Base-by-base conservation (phyloP, 2,888 invertebrate species). In the Morpho deidamia region DNA sequence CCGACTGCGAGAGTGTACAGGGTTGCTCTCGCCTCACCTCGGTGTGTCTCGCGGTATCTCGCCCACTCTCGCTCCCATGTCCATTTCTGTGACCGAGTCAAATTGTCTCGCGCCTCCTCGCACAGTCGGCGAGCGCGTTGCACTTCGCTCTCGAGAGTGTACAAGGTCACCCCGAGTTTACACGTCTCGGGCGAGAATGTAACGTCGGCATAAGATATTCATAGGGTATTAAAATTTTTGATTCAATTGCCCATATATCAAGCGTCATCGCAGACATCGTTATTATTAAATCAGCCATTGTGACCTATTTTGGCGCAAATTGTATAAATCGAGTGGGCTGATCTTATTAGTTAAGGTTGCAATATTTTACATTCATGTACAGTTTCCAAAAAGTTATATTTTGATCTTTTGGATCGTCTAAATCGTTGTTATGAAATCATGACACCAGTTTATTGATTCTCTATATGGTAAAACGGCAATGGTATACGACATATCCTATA, bases 281-380 rank as follows among this genome's bases (percentile, higher is more conserved):
- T 79, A 78, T 50, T 46, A 50, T 55, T 51, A 44, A 53, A 83
- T 78, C 72, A 63, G 64, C 71, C 65, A 76, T 78, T 81, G 79
- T 79, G 56, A 71, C 74, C 70, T 59, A 59, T 68, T 82, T 72
- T 69, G 77, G 77, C 55, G 51, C 53, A 62, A 64, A 64, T 66
- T 71, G 70, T 73, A 71, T 68, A 68, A 55, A 55, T 50, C 56
- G 61, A 59, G 85, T 85, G 72, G 85, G 84, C 59, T 70, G 67
- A 67, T 72, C 67, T 58, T 67, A 74, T 78, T 75, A 76, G 78
- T 77, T 80, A 78, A 83, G 80, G 76, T 44, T 49, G 53, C 56
- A 58, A 61, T 62, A 60, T 61, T 57, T 64, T 60, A 58, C 55
- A 41, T 42, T 51, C 39, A 52, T 14, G 33, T 35, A 51, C 14